phyloP scores from a whole-genome alignment of 2,888 invertebrate species.

The Campoplex capitator region DNA sequence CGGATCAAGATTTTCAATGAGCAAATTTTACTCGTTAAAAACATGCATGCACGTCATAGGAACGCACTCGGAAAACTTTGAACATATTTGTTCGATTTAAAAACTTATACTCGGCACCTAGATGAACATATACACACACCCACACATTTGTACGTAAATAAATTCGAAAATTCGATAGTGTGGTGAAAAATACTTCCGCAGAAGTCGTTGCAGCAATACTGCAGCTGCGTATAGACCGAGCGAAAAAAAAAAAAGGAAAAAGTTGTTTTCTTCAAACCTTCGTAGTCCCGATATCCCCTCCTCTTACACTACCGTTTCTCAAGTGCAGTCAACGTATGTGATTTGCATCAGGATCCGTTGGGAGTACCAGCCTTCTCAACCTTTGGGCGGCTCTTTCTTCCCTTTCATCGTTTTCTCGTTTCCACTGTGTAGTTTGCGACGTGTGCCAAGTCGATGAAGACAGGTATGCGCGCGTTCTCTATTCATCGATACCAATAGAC shows the following conservation, averaged over 20 bases:
- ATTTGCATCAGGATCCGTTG: slow-evolving; percentile 50
- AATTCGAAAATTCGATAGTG: background rate
- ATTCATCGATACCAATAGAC: slow-evolving; percentile 64
- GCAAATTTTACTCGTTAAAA: background rate
- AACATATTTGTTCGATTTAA: background rate
- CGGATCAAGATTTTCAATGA: background rate
- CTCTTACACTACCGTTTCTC: slow-evolving; percentile 29
- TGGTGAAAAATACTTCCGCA: slow-evolving; percentile 17
- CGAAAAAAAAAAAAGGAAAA: slow-evolving; percentile 33
- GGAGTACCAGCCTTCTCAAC: slow-evolving; percentile 52
- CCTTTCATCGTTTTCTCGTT: slow-evolving; percentile 38
- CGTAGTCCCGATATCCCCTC: background rate
- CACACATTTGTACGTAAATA: background rate
- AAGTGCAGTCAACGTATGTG: slow-evolving; percentile 63
- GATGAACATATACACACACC: background rate
- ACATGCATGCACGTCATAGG: background rate
- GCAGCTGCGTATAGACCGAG: slow-evolving; percentile 23
- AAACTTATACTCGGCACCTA: background rate
- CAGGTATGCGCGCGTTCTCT: slow-evolving; percentile 56
- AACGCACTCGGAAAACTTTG: background rate
- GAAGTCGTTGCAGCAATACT: slow-evolving; percentile 12
- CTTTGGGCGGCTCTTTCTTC: slow-evolving; percentile 39
- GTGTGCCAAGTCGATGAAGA: slow-evolving; percentile 50
- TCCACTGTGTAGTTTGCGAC: slow-evolving; percentile 8
- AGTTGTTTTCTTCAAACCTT: slow-evolving; percentile 26